Conservation (phyloP, 2,113 vertebrate species). For the western clawed frog (Xenopus tropicalis) region UCB_Xtro_10.0 CM004443.2:133634001-133634500, state of each 20-base stretch:
- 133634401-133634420: no score
- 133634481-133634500: no score
- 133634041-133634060: no score
- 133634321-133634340: constrained; percentile 34
- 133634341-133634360: constrained; percentile 4
- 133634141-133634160: constrained; percentile 36
- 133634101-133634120: constrained; percentile 1
- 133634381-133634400: no score
- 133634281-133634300: constrained; percentile 37
- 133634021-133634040: no score
- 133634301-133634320: constrained; percentile 41
- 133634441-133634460: no score
- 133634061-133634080: no score
- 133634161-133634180: constrained; percentile 33
- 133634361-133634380: not conserved
- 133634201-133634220: constrained; percentile 40
- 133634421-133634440: no score
- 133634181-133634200: constrained; percentile 24
- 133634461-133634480: no score
- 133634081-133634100: not conserved
- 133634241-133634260: constrained; percentile 32
- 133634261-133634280: constrained; percentile 28
- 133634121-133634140: constrained; percentile 42
- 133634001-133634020: no score
- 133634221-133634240: constrained; percentile 34